These are phyloP conservation scores for Calosoma granatense DNA, from an alignment of 1,140 invertebrate genomes.

Conservation along the genomic window DNA sequence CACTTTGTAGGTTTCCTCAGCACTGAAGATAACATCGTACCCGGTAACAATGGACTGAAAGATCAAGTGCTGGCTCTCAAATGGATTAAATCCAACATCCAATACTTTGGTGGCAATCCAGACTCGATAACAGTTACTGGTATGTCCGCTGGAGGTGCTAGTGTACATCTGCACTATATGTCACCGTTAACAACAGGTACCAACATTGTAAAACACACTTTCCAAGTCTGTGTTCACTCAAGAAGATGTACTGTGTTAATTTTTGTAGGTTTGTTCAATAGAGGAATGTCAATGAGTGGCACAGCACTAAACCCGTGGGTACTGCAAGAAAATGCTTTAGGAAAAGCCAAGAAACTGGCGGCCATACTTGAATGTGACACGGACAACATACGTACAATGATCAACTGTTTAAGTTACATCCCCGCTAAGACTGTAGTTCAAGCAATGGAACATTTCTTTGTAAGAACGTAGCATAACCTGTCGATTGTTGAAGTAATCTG, in stretches of 20 bases:
- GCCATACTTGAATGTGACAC: conserved; percentile 57
- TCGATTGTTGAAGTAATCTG: not conserved
- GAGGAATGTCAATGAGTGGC: conserved; percentile 70
- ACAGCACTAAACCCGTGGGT: conserved; percentile 62
- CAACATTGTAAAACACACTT: not conserved
- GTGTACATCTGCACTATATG: conserved; percentile 39
- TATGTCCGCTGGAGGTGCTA: conserved; percentile 42
- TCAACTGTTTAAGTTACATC: conserved; percentile 57
- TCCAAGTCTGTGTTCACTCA: no score
- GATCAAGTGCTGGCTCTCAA: conserved; percentile 44
- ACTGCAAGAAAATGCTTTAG: conserved; percentile 48
- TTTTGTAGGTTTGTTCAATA: conserved; percentile 46
- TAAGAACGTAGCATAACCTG: conserved; percentile 20
- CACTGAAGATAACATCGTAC: conserved; percentile 37
- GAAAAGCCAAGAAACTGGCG: conserved; percentile 57
- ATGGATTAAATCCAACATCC: conserved; percentile 47
- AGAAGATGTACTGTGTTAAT: not conserved
- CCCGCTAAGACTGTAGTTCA: conserved; percentile 45
- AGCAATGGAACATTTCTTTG: conserved; percentile 37
- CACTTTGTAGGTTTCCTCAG: conserved; percentile 37
- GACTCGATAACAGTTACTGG: conserved; percentile 43
- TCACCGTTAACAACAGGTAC: conserved; percentile 38
- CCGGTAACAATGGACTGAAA: conserved; percentile 46
- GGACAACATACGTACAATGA: conserved; percentile 42
- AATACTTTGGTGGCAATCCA: conserved; percentile 44